Conservation (phyloP, 92 coral and sea anemone genomes). For the Epizoanthus ramosus region DNA sequence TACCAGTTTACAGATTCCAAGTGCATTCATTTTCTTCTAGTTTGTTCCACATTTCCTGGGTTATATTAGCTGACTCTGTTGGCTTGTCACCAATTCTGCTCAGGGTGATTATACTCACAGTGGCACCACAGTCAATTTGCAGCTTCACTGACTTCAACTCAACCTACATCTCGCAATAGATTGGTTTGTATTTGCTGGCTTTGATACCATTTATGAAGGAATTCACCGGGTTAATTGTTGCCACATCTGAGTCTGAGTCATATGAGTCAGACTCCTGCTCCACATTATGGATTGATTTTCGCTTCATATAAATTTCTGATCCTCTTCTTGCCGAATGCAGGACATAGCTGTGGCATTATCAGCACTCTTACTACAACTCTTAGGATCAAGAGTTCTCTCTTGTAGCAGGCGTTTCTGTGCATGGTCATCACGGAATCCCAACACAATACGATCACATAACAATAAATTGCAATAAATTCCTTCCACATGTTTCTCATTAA, state of each 20-base stretch:
- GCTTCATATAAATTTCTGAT: background rate
- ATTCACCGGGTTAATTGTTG: constrained; percentile 29
- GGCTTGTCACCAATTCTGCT: background rate
- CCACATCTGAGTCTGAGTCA: constrained; percentile 40
- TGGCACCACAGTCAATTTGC: constrained; percentile 39
- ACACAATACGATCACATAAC: constrained; percentile 35
- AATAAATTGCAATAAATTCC: constrained; percentile 46
- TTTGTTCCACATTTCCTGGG: constrained; percentile 33
- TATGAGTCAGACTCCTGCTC: constrained; percentile 15
- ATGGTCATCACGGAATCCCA: constrained; percentile 34
- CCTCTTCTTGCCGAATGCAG: constrained; percentile 28
- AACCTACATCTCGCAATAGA: constrained; percentile 33
- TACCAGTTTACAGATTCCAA: constrained; percentile 5
- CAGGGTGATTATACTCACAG: constrained; percentile 18
- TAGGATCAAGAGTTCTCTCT: constrained; percentile 35
- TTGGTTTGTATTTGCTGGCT: background rate
- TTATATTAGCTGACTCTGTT: constrained; percentile 8
- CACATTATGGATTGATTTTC: constrained; percentile 5
- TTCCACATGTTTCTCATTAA: constrained; percentile 42
- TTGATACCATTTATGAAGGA: constrained; percentile 33
- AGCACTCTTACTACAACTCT: constrained; percentile 31
- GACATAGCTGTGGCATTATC: constrained; percentile 40
- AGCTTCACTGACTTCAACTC: constrained; percentile 11
- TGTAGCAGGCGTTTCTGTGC: constrained; percentile 41
- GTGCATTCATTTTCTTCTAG: background rate